Evolutionary conservation across 2,113 vertebrate genomes (phyloP).

Genomic region (Etia nguti): DNA sequence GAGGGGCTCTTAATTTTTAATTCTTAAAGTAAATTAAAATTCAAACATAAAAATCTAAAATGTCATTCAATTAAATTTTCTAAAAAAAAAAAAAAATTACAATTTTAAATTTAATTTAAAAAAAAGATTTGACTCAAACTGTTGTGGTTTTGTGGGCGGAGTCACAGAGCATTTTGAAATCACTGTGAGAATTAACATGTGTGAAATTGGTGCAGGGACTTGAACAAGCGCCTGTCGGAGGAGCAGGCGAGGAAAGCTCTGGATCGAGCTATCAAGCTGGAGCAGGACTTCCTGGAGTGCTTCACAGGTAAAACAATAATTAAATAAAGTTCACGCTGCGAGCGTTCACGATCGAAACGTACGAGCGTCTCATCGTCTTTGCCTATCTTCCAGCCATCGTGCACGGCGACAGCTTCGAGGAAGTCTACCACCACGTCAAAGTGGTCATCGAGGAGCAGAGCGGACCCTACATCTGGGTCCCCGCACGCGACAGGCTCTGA

Average conservation of each 20-base stretch:
- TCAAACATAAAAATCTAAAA: neutral
- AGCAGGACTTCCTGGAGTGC: slow-evolving; percentile 86
- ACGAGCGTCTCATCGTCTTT: neutral
- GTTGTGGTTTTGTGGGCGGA: rapidly evolving
- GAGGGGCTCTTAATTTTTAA: neutral
- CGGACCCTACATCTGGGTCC: slow-evolving; percentile 89
- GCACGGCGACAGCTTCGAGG: slow-evolving; percentile 86
- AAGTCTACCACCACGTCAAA: slow-evolving; percentile 85
- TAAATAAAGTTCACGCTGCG: neutral
- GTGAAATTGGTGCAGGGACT: slow-evolving; percentile 68
- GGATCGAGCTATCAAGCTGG: slow-evolving; percentile 82
- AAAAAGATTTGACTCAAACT: neutral
- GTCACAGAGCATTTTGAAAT: rapidly evolving
- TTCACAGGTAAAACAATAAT: slow-evolving; percentile 74
- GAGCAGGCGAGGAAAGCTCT: slow-evolving; percentile 85
- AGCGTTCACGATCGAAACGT: neutral
- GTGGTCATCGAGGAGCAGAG: slow-evolving; percentile 86
- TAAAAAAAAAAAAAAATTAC: rapidly evolving
- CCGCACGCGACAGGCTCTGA: slow-evolving; percentile 83
- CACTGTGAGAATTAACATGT: neutral
- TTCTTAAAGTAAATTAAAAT: neutral
- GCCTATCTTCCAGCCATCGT: slow-evolving; percentile 75
- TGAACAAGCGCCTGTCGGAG: slow-evolving; percentile 84
- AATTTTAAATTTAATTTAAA: rapidly evolving
- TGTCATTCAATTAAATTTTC: neutral